Conservation (phyloP, 2,888 invertebrate species). For the Lordiphosa andalusiaca region DNA sequence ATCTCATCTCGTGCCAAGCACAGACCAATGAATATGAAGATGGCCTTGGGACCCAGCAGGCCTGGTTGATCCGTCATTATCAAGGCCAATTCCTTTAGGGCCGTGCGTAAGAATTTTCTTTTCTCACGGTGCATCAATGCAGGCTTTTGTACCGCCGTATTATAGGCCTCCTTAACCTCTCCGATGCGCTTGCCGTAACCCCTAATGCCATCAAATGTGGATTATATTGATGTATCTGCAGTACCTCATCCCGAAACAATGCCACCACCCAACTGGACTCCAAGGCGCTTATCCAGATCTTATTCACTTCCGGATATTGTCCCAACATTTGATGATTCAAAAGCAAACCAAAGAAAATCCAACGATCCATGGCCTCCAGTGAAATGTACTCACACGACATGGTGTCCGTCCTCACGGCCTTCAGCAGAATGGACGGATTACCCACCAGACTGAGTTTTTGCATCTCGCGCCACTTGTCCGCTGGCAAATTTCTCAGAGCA, state of each 20-base stretch:
- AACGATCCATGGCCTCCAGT: conserved; percentile 96
- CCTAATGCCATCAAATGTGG: conserved; percentile 96
- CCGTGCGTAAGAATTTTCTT: conserved; percentile 96
- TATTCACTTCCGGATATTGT: conserved; percentile 89
- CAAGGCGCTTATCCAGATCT: conserved; percentile 94
- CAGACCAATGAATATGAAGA: conserved; percentile 97
- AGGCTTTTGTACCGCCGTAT: conserved; percentile 93
- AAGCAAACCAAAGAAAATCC: conserved; percentile 97
- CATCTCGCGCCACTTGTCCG: conserved; percentile 96
- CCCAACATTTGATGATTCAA: conserved; percentile 94
- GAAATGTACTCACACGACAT: conserved; percentile 99
- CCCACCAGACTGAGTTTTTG: conserved; percentile 96
- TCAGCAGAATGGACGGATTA: conserved; percentile 95
- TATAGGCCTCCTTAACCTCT: conserved; percentile 97
- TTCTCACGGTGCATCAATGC: conserved; percentile 96
- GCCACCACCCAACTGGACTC: conserved; percentile 97
- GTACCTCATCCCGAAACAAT: conserved; percentile 97
- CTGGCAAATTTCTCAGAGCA: conserved; percentile 92
- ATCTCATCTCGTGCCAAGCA: conserved; percentile 98
- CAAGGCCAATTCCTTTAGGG: conserved; percentile 95
- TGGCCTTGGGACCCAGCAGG: conserved; percentile 96
- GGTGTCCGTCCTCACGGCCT: conserved; percentile 96
- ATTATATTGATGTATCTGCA: conserved; percentile 95
- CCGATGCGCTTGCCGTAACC: conserved; percentile 95
- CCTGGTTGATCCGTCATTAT: conserved; percentile 98